These are phyloP conservation scores for Oreochromis niloticus DNA, from an alignment of 2,113 vertebrate species.

Conservation along the genomic window DNA sequence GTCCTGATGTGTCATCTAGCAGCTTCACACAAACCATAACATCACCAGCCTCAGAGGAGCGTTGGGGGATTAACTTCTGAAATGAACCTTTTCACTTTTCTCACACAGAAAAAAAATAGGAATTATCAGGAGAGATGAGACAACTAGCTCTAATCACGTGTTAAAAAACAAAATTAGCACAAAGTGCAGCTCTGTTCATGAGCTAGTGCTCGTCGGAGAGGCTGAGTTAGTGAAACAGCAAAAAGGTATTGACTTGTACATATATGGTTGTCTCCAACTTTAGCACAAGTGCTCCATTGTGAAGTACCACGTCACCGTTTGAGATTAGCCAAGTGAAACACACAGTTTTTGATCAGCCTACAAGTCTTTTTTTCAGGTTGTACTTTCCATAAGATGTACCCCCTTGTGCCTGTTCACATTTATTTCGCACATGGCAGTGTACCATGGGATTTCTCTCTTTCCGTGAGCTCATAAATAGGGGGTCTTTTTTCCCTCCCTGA, in stretches of 20 bases:
- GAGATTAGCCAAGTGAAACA: conserved; percentile 31
- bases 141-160: neutral
- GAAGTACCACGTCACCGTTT: conserved; percentile 35
- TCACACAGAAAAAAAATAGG: neutral
- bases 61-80: neutral
- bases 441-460: neutral
- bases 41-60: conserved; percentile 22
- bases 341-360: neutral
- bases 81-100: neutral
- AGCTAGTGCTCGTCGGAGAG: neutral
- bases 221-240: neutral
- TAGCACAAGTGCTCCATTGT: conserved; percentile 39
- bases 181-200: neutral
- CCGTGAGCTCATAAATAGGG: neutral
- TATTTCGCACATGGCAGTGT: neutral
- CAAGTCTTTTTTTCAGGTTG: neutral
- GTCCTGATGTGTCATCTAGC: conserved; percentile 39
- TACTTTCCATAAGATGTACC: conserved; percentile 10
- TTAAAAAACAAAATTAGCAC: neutral
- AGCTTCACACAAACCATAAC: conserved; percentile 46
- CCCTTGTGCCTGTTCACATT: neutral
- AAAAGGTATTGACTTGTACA: conserved; percentile 5
- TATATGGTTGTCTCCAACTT: conserved; percentile 42
- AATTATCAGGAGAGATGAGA: neutral
- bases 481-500: neutral